Evolutionary conservation across 2,888 invertebrate genomes (phyloP).

Genomic region (Coecobrya sp.): DNA sequence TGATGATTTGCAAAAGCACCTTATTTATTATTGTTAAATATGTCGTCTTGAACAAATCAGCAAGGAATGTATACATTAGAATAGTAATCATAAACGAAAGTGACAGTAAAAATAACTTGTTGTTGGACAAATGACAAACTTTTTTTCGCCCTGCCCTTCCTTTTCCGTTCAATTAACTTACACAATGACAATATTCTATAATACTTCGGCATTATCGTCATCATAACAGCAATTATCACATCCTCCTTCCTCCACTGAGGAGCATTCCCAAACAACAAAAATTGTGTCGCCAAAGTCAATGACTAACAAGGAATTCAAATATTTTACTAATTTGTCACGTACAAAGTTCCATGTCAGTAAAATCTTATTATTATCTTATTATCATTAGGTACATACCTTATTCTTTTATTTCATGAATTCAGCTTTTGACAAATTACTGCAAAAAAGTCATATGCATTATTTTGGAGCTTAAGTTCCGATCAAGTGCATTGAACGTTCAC

Average conservation of each 20-base stretch:
- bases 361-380: not conserved
- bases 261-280: not conserved
- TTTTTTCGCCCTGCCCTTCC: conserved; percentile 74
- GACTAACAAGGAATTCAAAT: not conserved
- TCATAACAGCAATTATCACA: conserved; percentile 27
- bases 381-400: not conserved
- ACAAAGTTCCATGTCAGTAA: not conserved
- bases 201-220: conserved; percentile 8
- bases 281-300: not conserved
- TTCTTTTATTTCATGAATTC: not conserved
- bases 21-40: not conserved
- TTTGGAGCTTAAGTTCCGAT: not conserved
- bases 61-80: not conserved
- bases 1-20: not conserved
- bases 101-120: conserved; percentile 31
- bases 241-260: not conserved
- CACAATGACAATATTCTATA: not conserved
- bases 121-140: conserved; percentile 29
- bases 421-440: too few relatives aligned
- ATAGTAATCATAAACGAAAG: conserved; percentile 23
- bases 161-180: conserved; percentile 63
- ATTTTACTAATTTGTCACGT: conserved; percentile 32
- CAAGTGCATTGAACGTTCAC: not conserved
- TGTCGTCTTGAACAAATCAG: not conserved
- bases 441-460: not conserved